Conservation (phyloP, 2,797 vertebrate genomes). For the Gadopsis bispinosus region DNA sequence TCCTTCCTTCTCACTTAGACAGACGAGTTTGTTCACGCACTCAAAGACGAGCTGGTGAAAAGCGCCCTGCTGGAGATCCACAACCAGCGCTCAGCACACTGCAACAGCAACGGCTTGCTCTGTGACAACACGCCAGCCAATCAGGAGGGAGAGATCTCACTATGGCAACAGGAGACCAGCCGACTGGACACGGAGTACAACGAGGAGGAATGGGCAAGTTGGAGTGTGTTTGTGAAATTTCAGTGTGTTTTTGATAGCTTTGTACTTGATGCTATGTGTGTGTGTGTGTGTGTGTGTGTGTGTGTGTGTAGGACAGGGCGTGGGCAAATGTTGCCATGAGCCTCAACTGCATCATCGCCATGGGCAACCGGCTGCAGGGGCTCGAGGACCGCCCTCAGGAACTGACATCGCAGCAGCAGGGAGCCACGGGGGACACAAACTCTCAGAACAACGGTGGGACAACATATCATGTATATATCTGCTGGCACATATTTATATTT, state of each 20-base stretch:
- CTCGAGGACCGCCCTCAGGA: constrained; percentile 73
- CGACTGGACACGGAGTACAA: constrained; percentile 88
- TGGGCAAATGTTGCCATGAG: constrained; percentile 93
- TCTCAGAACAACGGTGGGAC: constrained; percentile 80
- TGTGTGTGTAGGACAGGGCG: constrained; percentile 90
- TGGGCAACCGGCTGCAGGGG: constrained; percentile 90
- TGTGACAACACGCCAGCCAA: constrained; percentile 48
- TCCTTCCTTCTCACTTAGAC: constrained; percentile 78
- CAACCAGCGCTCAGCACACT: constrained; percentile 78
- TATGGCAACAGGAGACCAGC: constrained; percentile 82
- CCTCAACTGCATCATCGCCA: constrained; percentile 90
- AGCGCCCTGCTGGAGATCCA: constrained; percentile 90
- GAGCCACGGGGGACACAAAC: constrained; percentile 67
- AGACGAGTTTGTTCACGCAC: constrained; percentile 90
- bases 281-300: constrained; percentile 30
- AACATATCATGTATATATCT: neutral
- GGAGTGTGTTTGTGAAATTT: constrained; percentile 21
- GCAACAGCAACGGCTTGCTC: constrained; percentile 66
- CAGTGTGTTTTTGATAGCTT: neutral
- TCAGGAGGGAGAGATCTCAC: constrained; percentile 55
- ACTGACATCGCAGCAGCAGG: constrained; percentile 52
- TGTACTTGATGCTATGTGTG: neutral
- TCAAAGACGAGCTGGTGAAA: constrained; percentile 94
- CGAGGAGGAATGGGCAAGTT: constrained; percentile 94
- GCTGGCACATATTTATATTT: neutral